Evolutionary conservation across 2,888 invertebrate species (phyloP), one percentile per base, ranked within the genome.

Genomic region (Embidobia sp.): DNA sequence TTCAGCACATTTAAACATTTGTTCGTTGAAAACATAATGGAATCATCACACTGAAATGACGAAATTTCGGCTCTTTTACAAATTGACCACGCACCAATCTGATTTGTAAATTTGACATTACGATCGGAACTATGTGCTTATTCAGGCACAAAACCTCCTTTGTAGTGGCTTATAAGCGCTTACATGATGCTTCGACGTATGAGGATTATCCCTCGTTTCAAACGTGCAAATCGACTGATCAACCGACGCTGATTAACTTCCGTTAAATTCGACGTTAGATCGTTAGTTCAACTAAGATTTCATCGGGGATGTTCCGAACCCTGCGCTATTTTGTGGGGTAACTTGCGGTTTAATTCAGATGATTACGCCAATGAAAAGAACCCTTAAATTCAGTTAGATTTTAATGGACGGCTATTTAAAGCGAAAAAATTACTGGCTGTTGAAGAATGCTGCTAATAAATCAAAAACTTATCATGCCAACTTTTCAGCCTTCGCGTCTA

Each of bases 201-300:
- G 19, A 33, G 22, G 51, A 66, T 55, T 66, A 53, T 55, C 55
- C 55, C 48, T 27, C 18, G 42, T 13, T 29, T 31, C 2, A 13
- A 48, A 15, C 48, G 48, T 48, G 55, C 57, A 46, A 57, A 67
- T 67, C 57, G 48, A 37, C 57, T 48, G 48, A 46, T 66, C 37
- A 44, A 55, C 55, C 11, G 46, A 27, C 35, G 35, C 48, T 57
- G 57, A 67, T 67, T 67, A 67, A 57, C 37, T 67, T 67, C 69
- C 49, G 48, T 57, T 67, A 67, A 57, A 27, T 55, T 48, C 44
- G 49, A 27, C 42, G 42, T 44, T 44, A 44, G 29, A 44, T 49
- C 48, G 61, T 44, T 61, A 27, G 48, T 55, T 49, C 67, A 55
- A 35, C 27, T 15, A 59, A 51, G 49, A 64, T 63, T 63, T 37